Conservation (phyloP, 2,797 vertebrate species). For the Micropoecilia bifurca region DNA sequence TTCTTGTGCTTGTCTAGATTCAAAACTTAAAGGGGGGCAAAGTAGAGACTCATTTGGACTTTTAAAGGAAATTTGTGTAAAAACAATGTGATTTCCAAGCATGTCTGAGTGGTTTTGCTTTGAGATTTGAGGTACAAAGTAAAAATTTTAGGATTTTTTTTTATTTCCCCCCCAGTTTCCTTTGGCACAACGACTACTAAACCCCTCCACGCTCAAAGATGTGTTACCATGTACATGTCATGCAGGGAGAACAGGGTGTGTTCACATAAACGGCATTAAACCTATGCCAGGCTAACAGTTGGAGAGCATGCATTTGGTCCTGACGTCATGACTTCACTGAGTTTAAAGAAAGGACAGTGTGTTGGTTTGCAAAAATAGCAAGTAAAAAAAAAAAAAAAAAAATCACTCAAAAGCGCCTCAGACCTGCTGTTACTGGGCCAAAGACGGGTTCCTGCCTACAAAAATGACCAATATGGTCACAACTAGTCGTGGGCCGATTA, state of each 20-base stretch:
- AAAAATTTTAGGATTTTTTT: conserved; percentile 56
- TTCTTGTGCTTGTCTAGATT: conserved; percentile 73
- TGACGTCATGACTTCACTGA: conserved; percentile 3
- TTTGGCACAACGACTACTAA: conserved; percentile 81
- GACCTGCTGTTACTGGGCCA: conserved; percentile 16
- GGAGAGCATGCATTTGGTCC: conserved; percentile 52
- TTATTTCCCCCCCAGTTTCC: conserved; percentile 53
- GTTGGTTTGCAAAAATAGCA: not conserved
- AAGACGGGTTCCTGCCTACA: conserved; percentile 9
- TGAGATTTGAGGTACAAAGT: conserved; percentile 4
- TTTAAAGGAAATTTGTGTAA: conserved; percentile 20
- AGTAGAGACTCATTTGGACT: conserved; percentile 22
- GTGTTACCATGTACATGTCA: conserved; percentile 62
- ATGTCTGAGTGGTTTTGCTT: conserved; percentile 13
- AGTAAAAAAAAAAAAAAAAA: not conserved
- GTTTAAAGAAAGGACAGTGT: not conserved
- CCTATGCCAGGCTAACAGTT: conserved; percentile 14
- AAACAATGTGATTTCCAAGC: conserved; percentile 2
- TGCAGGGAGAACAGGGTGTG: conserved; percentile 67
- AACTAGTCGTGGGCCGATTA: not conserved
- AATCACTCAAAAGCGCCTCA: not conserved
- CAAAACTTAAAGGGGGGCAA: conserved; percentile 35
- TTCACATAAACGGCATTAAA: conserved; percentile 55
- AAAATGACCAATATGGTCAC: conserved; percentile 1
- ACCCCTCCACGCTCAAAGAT: conserved; percentile 42